Percentiles rank a stretch among this genome's conserved stretches.
Conservation (phyloP, 2,113 vertebrate species). For the Panthera tigris region DNA sequence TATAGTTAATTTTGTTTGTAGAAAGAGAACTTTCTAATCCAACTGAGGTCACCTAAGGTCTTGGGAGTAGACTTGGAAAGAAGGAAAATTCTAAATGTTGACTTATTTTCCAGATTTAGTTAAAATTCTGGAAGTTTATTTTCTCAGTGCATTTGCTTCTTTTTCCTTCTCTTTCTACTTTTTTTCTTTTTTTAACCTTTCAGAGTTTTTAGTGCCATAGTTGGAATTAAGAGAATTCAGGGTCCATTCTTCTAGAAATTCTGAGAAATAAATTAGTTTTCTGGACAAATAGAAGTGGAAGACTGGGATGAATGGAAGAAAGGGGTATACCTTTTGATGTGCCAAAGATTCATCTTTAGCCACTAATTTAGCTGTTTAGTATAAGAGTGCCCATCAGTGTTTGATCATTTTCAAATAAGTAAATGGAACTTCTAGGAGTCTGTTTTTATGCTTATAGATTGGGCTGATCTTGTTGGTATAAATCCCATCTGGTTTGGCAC, state of each 20-base stretch:
- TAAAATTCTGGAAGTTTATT: constrained; percentile 7
- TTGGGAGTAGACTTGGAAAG: constrained; percentile 31
- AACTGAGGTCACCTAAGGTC: constrained; percentile 30
- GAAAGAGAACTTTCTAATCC: constrained; percentile 24
- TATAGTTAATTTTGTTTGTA: constrained; percentile 8
- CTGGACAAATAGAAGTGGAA: background rate
- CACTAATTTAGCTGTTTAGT: background rate
- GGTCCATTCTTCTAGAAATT: background rate
- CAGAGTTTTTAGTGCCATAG: background rate
- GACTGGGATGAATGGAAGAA: background rate
- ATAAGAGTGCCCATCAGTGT: background rate
- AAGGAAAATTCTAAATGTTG: constrained; percentile 43
- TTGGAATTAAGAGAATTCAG: background rate
- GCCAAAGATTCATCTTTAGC: background rate
- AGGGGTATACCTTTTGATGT: background rate
- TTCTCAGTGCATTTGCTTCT: background rate
- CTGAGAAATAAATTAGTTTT: background rate
- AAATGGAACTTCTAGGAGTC: background rate
- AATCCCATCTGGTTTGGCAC: constrained; percentile 54
- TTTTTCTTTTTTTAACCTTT: background rate
- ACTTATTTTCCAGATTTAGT: constrained; percentile 40
- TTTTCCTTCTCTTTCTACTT: background rate
- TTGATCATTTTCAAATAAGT: background rate
- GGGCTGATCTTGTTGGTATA: constrained; percentile 1
- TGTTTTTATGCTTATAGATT: background rate